Evolutionary conservation across 1,140 invertebrate genomes (phyloP), one percentile per base, ranked within the genome.

Genomic region (Campoletis sonorensis): DNA sequence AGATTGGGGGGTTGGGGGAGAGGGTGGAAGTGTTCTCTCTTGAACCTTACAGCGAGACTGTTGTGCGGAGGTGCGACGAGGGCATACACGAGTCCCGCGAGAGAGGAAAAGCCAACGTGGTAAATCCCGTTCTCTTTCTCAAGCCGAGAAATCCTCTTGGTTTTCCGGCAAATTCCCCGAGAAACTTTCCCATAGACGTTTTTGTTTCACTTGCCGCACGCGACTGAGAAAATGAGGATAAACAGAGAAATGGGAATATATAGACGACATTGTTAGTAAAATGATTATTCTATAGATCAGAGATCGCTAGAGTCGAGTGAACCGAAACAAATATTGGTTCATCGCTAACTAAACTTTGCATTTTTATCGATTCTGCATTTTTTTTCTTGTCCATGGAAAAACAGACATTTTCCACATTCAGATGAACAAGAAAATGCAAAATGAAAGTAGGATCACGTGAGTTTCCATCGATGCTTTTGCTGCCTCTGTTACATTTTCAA

Each of bases 31-130:
- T 27, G 23, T 27, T 64, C 23, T 13, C 11, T 23, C 61, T 64
- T 26, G n/a, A 40, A 40, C 16, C 40, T 71, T 26, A 33, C 18
- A 45, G n/a, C 13, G 68, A 16, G 37, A 73, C 37, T 37, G 37
- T 27, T 61, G 30, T 64, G 76, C 58, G 21, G 49, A 77, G 54
- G 40, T 26, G 51, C 51, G 51, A 21, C 51, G 16, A 1, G 5
- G 51, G 51, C 51, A 64, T 64, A 64, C 45, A 54, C 72, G 72
- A 75, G 49, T 75, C 72, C 72, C 72, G 33, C 33, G 72, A 58
- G 72, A 75, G 61, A 64, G 72, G 49, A 75, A 75, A 75, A 75
- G 72, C 45, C 49, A 26, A 23, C 37, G 45, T 4, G n/a, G 11
- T 16, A 73, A 75, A 75, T 75, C 72, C 21, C 45, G 26, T 64